Base-by-base conservation (phyloP, 1,140 invertebrate species). In the Propsilocerus akamusi region DNA sequence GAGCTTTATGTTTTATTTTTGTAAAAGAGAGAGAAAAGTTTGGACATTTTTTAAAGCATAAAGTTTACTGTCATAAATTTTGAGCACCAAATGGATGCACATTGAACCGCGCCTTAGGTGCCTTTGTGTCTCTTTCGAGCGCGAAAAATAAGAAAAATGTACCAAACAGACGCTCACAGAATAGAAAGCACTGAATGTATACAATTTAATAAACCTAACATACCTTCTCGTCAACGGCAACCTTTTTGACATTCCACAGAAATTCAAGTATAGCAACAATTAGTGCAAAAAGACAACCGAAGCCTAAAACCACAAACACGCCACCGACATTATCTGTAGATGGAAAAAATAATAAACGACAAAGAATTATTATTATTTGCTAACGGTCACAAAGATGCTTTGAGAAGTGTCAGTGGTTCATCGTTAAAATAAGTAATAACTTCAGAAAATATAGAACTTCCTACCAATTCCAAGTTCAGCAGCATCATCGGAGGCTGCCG, bases 301-400 rank as follows among this genome's bases (percentile, higher is more conserved):
- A 72, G 2, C 80, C 72, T 0, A 96, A 66, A 0, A 94, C 86
- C 1, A 94, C 76, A 63, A 92, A 96, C 10, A 95, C 87, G 47
- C 91, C 92, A 50, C 89, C 86, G 7, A 95, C 84, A 54, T 90
- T 86, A 22, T 78, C 75, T 17, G 34, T 20, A 17, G 7, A 17
- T 2, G n/a, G n/a, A n/a, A n/a, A n/a, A n/a, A n/a, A n/a, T n/a
- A n/a, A n/a, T n/a, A 17, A 6, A 3, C 20, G 34, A 17, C 17
- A 20, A 6, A 20, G 2, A 41, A 20, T 17, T 8, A 41, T 20
- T 20, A 20, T 17, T n/a, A n/a, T n/a, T n/a, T n/a, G n/a, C n/a
- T n/a, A n/a, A n/a, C n/a, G n/a, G n/a, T n/a, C n/a, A n/a, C n/a
- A n/a, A n/a, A n/a, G n/a, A n/a, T n/a, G n/a, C n/a, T n/a, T n/a